Evolutionary conservation across 2,113 vertebrate species (phyloP), one percentile per base, ranked within the genome.

Genomic region (Crypturellus undulatus): DNA sequence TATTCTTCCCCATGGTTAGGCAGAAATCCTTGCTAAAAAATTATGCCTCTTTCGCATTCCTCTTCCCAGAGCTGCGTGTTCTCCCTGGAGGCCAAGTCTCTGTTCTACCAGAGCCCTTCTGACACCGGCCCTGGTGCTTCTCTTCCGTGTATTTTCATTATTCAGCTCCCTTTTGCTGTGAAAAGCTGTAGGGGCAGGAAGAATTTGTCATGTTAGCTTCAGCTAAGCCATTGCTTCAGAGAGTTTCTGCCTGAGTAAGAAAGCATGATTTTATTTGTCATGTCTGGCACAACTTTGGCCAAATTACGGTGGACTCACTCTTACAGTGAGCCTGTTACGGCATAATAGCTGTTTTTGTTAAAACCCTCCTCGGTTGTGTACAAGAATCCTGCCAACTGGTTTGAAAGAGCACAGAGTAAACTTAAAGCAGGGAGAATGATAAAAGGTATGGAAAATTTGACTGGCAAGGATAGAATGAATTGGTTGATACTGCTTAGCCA

Each of bases 41-140:
- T 42, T 16, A n/a, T 63, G 71, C 40, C 45, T 72, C 2, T 71
- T 43, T 81, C 52, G 34, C 0, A 13, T 91, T 94, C 90, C 79
- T 83, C 93, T 92, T 88, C 73, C 59, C 60, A 92, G 79, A 89
- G 59, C 64, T 90, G 13, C 85, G 85, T 43, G 68, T 94, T 87
- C 58, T 47, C 10, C 26, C 52, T 32, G 54, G 32, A 58, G 54
- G 54, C 30, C 28, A 32, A 32, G 54, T 12, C 54, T 32, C 18
- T 32, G 28, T 58, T 58, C 54, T 32, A 0, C 63, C 72, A 87
- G 72, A 88, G 47, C 26, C 69, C 69, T 90, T 73, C 45, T 51
- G 68, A 88, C 83, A 63, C 54, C 24, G 80, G 15, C 11, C 13
- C 2, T 21, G 70, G 82, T 47, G 64, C 68, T 83, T 24, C 80